Conservation (phyloP, 2,797 vertebrate species). For the Pseudochirops cupreus region DNA sequence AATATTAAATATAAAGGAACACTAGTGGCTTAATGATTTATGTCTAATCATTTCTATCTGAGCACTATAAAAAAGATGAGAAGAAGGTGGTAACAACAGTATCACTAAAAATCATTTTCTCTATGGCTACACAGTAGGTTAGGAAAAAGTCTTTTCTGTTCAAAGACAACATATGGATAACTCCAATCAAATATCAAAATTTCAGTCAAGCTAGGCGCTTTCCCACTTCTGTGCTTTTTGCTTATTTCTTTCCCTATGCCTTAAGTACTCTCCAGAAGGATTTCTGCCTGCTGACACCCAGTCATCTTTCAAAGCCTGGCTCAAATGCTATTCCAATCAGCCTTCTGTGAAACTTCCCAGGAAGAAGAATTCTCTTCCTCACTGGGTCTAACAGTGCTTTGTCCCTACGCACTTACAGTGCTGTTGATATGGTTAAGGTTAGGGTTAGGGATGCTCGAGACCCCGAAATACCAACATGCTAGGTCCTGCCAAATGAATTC, state of each 20-base stretch:
- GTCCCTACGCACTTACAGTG: not conserved
- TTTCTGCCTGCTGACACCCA: not conserved
- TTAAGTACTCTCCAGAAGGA: not conserved
- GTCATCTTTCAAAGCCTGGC: not conserved
- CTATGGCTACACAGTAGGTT: not conserved
- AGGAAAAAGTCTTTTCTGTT: not conserved
- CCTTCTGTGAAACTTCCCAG: too few species aligned
- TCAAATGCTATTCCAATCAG: not conserved
- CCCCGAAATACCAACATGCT: too few species aligned
- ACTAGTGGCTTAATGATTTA: too few species aligned
- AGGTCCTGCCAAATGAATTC: too few species aligned
- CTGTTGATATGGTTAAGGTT: too few species aligned
- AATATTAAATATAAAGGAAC: too few species aligned
- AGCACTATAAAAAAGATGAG: not conserved
- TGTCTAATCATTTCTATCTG: not conserved
- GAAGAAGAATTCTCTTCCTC: too few species aligned
- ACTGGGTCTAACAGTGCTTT: not conserved
- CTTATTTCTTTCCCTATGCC: not conserved
- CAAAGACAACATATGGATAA: not conserved
- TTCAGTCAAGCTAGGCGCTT: not conserved
- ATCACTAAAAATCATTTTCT: not conserved
- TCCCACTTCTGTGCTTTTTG: not conserved
- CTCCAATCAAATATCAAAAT: not conserved
- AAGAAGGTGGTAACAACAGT: not conserved
- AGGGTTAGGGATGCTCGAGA: too few species aligned